Percentiles rank a stretch among this genome's conserved stretches.
Evolutionary conservation across 2,888 invertebrate genomes (phyloP).

Genomic region (Acleris cristana): DNA sequence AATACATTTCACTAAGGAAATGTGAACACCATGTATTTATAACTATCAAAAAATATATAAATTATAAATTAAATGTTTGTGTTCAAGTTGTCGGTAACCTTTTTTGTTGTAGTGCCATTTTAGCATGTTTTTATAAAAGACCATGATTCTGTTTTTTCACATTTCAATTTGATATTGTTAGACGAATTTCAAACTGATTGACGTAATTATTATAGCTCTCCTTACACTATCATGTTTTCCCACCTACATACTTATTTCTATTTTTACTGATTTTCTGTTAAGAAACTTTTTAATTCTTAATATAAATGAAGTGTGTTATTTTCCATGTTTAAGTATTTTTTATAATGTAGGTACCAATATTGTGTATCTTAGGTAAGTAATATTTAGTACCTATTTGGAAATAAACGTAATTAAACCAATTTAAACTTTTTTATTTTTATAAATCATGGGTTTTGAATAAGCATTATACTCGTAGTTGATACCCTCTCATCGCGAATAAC

Average conservation of each 20-base stretch:
- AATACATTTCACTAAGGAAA: conserved; percentile 88
- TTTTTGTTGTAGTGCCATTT: conserved; percentile 11
- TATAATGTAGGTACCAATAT: conserved; percentile 29
- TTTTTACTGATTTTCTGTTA: conserved; percentile 17
- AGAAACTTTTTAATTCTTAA: conserved; percentile 14
- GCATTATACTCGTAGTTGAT: background rate
- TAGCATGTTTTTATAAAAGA: background rate
- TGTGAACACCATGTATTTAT: conserved; percentile 59
- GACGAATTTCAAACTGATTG: conserved; percentile 11
- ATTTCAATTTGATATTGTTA: background rate
- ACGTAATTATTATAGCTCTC: conserved; percentile 23
- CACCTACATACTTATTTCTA: conserved; percentile 25
- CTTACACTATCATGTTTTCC: conserved; percentile 20
- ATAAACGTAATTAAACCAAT: conserved; percentile 26
- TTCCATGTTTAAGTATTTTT: conserved; percentile 17
- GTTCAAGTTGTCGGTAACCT: conserved; percentile 18
- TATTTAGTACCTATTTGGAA: conserved; percentile 32
- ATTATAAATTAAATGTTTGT: conserved; percentile 21
- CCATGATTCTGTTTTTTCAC: background rate
- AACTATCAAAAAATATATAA: conserved; percentile 8
- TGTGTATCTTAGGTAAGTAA: conserved; percentile 31
- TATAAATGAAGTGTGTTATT: conserved; percentile 1
- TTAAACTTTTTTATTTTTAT: background rate
- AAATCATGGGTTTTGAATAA: background rate
- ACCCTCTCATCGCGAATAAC: no score